Evolutionary conservation across 2,797 vertebrate genomes (phyloP), one percentile per base, ranked within the genome.

Genomic region (Phaenicophaeus curvirostris): DNA sequence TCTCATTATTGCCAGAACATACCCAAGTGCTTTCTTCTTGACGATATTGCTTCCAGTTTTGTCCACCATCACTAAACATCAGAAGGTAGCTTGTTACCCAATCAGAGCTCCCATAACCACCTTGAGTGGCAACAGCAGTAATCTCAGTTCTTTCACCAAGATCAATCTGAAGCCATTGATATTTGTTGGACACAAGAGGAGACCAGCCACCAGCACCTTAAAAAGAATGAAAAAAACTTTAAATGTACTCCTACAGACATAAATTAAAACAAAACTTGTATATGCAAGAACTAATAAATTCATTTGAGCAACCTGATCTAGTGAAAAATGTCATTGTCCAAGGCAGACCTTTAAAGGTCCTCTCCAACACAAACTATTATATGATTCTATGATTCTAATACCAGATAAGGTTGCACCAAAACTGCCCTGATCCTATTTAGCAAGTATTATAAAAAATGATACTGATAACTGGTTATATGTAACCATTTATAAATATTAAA

Each of bases 151-250:
- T 98, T 93, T 98, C 98, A 82, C 98, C 98, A 65, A 99, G 98
- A 96, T 99, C 98, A 85, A 98, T 98, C 93, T 99, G 98, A 74
- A 99, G 96, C 98, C 98, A 99, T 15, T 98, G 98, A 87, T 98
- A 98, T 77, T 98, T 98, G 94, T 98, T 98, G 35, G 98, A 98
- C 63, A 98, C 95, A 82, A 98, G 93, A 24, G 98, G 98, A 92
- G 98, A 98, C 98, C 98, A 99, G 53, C 98, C 98, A 73, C 98
- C 98, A 73, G 98, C 98, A 92, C 98, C 98, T 99, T 95, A 73
- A 90, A 89, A 78, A 79, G 24, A 91, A 85, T 19, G 5, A 77
- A 66, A 81, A 75, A 41, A 41, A 5, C 63, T 6, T 66, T 13
- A 78, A 72, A 94, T 31, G 4, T n/a, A 79, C 57, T 89, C 11